Percentiles rank a stretch among this genome's conserved stretches.
phyloP scores from a whole-genome alignment of 2,797 vertebrate species.

The Etheostoma nigrum region DNA sequence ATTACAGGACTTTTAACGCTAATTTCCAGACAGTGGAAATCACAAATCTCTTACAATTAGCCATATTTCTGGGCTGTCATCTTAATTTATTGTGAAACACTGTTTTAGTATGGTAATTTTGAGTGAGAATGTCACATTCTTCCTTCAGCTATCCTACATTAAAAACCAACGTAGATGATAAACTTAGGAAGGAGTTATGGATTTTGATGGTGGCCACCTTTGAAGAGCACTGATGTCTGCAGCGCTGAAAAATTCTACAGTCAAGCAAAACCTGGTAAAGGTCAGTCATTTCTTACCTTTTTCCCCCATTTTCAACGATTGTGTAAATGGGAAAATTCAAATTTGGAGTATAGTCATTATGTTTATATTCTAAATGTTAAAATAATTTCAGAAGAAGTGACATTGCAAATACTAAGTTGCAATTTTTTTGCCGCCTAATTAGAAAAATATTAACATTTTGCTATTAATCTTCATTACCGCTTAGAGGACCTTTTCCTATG shows the following conservation, averaged over 20 bases:
- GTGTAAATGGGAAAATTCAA: not conserved
- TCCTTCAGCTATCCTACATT: not conserved
- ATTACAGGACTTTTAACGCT: not conserved
- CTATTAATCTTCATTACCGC: too few relatives aligned
- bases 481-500: too few relatives aligned
- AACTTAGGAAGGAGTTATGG: not conserved
- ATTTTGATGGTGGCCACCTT: not conserved
- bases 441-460: too few relatives aligned
- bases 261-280: not conserved
- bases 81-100: not conserved
- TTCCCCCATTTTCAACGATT: not conserved
- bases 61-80: not conserved
- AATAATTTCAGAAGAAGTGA: too few relatives aligned
- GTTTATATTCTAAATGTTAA: too few relatives aligned
- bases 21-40: not conserved
- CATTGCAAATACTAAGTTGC: too few relatives aligned
- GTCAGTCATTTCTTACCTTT: conserved; percentile 10
- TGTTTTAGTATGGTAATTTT: not conserved
- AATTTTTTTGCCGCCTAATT: too few relatives aligned
- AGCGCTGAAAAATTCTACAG: not conserved
- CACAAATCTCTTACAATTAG: not conserved
- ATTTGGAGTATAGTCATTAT: not conserved
- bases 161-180: not conserved
- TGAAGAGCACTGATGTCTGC: not conserved
- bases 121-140: not conserved